phyloP scores from a whole-genome alignment of 2,888 invertebrate species.

The Nematopogon swammerdamellus region DNA sequence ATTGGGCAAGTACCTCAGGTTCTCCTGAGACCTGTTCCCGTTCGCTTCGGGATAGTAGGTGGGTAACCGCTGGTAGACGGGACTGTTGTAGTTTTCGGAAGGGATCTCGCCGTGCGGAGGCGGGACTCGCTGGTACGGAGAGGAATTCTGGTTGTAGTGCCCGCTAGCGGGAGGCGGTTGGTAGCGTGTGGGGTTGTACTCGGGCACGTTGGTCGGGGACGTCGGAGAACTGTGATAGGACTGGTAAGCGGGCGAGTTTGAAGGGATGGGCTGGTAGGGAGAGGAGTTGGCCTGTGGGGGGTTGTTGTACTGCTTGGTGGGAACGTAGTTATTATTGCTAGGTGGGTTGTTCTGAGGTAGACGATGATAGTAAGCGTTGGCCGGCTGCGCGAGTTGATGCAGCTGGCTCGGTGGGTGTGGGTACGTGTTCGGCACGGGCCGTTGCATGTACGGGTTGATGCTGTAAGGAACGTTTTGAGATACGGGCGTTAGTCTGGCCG shows the following conservation, averaged over 20 bases:
- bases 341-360: slow-evolving; percentile 25
- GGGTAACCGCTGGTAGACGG: slow-evolving; percentile 36
- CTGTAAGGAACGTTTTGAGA: slow-evolving; percentile 26
- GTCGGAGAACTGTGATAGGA: slow-evolving; percentile 52
- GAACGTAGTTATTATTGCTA: slow-evolving; percentile 22
- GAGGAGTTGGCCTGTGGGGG: slow-evolving; percentile 24
- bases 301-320: slow-evolving; percentile 28
- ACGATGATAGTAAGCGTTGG: slow-evolving; percentile 41
- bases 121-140: slow-evolving; percentile 61
- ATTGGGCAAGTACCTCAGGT: slow-evolving; percentile 32
- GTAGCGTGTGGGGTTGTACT: slow-evolving; percentile 41
- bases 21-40: slow-evolving; percentile 20
- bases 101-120: slow-evolving; percentile 50
- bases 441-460: slow-evolving; percentile 24
- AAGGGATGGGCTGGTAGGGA: slow-evolving; percentile 48
- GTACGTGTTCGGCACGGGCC: slow-evolving; percentile 36
- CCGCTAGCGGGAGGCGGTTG: slow-evolving; percentile 27
- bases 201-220: slow-evolving; percentile 42
- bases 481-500: slow-evolving; percentile 38
- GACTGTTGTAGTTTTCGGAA: slow-evolving; percentile 32
- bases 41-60: slow-evolving; percentile 32
- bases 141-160: slow-evolving; percentile 26
- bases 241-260: slow-evolving; percentile 43
- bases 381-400: slow-evolving; percentile 30
- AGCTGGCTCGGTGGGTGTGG: slow-evolving; percentile 36